Base-by-base conservation (phyloP, 1,140 invertebrate genomes). In the Listronotus oregonensis region DNA sequence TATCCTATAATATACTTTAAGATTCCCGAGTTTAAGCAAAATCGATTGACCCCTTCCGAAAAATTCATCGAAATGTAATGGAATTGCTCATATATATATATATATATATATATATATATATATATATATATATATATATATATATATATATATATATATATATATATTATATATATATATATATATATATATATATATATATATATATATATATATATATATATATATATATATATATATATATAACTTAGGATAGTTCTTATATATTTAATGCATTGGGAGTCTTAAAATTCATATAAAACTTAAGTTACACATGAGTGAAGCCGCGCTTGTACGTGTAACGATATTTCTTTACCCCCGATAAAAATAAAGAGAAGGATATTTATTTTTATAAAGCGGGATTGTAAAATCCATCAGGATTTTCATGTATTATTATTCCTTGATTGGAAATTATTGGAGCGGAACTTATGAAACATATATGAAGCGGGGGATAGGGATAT, bases 61-160 rank as follows among this genome's bases (percentile, higher is more conserved):
- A n/a, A n/a, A n/a, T n/a, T n/a, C n/a, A n/a, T n/a, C n/a, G n/a
- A n/a, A n/a, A n/a, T n/a, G n/a, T n/a, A n/a, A n/a, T n/a, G n/a
- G n/a, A n/a, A n/a, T n/a, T n/a, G n/a, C n/a, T n/a, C 18, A 18
- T 49, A 49, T 6, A 17, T 15, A 49, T 6, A 18, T 21, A 49
- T 18, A 49, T 18, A 49, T 49, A 49, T 49, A 49, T 49, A 49
- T 49, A 49, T 49, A 49, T 49, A 49, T 49, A 49, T 49, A 49
- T 49, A 49, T 49, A 49, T 49, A 49, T 49, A 49, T 49, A 49
- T 49, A 49, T 49, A 49, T 18, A 49, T 49, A 49, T 49, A 49
- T 49, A 49, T 49, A 49, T 49, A 49, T 49, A 49, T 49, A 49
- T 49, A 49, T 49, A 49, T 49, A 49, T 49, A 49, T 49, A 18